Base-by-base conservation (phyloP, 2,113 vertebrate species). In the Artemisiospiza belli region DNA sequence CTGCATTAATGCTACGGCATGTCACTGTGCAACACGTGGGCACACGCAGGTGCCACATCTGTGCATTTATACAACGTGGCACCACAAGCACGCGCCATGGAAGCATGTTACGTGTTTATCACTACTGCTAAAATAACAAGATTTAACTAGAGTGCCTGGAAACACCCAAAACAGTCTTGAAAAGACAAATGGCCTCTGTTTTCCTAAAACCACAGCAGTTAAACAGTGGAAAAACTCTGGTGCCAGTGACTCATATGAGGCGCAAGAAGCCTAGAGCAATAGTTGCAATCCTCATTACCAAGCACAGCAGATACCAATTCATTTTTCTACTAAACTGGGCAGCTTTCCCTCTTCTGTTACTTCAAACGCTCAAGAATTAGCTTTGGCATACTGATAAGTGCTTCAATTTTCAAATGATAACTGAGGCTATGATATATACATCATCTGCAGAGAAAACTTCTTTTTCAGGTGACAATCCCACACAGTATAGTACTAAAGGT, bases 81-180 rank as follows among this genome's bases (percentile, higher is more conserved):
- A 78, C 2, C 4, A 35, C 88, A 92, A 75, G 52, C 12, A 16
- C 15, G 87, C 62, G 73, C 49, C 2, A 0, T 59, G 31, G 59
- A 83, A 86, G 47, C 43, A 74, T 4, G 49, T 35, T 66, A 75
- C 3, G 23, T 66, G 81, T 83, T 94, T 52, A 94, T 21, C 44
- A 59, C 62, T 75, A 75, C 24, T 90, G 55, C 63, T 92, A 91
- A 97, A 93, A 89, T 30, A 87, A 91, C 57, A 90, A 87, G 90
- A 49, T 89, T 64, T 69, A 91, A 95, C 54, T 25, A 58, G 81
- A 87, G 28, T 51, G 49, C 49, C 75, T 76, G 82, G 78, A 82
- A 89, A 92, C 35, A 92, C 11, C 52, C 46, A 31, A 83, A 95
- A 77, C 10, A 77, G 37, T 67, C 59, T 78, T 64, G 54, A 74